Base-by-base conservation (phyloP, 2,113 vertebrate species). In the Dryoscopus gambensis region DNA sequence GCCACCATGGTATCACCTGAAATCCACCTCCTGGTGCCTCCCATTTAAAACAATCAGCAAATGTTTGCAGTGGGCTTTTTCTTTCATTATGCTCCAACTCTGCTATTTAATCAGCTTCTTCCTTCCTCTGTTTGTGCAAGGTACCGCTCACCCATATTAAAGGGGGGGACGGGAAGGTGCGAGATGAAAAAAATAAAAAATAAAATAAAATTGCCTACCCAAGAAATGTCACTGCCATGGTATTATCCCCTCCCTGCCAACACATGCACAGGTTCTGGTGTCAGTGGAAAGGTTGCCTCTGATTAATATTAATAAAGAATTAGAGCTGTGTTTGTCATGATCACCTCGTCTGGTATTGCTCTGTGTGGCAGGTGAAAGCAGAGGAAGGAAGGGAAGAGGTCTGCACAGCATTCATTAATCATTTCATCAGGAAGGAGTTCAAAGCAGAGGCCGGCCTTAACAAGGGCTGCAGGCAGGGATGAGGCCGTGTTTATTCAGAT, bases 101-200 rank as follows among this genome's bases (percentile, higher is more conserved):
- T 98, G 98, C 97, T 98, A 98, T 98, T 98, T 98, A 98, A 98
- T 98, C 98, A 98, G 98, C 74, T 96, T 96, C 94, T 67, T 87
- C 87, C 96, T 97, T 94, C 89, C 87, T 97, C 89, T 98, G 97
- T 98, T 98, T 98, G 97, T 92, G 97, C 97, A 98, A 97, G 95
- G 93, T 88, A 97, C 97, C 80, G 15, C 91, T 84, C 77, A 57
- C 90, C 81, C 96, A 87, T 97, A 97, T 97, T 96, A 97, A 97
- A 94, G 62, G 37, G 84, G 68, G 78, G 78, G 88, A 92, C 92
- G 93, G 86, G 86, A 95, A 92, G 35, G 93, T 80, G 55, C 0
- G 10, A 71, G 86, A 63, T 40, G 82, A 74, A 89, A 96, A 87
- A 62, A 81, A 55, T 22, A 33, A 33, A 74, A 75, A 31, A 77